Percentiles rank a stretch among this genome's conserved stretches.
Conservation (phyloP, 2,113 vertebrate genomes). For the Zosterops japonicus region DNA sequence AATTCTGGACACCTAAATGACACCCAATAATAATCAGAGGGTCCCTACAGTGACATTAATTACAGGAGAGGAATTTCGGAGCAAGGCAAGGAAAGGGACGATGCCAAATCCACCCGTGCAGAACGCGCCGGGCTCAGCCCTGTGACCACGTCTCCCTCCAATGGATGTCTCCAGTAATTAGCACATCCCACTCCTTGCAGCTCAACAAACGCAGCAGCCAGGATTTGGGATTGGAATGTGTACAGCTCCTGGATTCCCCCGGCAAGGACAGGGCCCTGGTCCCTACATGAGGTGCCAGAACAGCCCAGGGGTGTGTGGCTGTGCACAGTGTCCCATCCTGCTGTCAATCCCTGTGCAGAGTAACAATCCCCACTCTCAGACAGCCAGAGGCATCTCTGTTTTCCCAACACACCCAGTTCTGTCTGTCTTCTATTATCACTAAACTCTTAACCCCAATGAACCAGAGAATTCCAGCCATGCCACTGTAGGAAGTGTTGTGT, state of each 20-base stretch:
- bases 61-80: neutral
- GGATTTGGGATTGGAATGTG: fast-evolving
- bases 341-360: fast-evolving
- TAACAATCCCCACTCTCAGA: neutral
- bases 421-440: neutral
- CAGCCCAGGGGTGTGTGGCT: fast-evolving
- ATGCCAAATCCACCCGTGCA: neutral
- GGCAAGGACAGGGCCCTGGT: fast-evolving
- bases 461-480: neutral
- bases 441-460: fast-evolving
- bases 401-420: neutral
- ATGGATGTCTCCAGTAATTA: slow-evolving; percentile 22
- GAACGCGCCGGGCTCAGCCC: neutral
- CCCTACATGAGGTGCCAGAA: neutral
- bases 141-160: slow-evolving; percentile 44
- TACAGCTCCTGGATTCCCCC: neutral
- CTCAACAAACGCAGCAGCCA: neutral
- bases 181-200: neutral
- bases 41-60: neutral
- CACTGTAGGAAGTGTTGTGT: fast-evolving
- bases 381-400: neutral
- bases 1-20: neutral
- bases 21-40: neutral
- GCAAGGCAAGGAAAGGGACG: neutral
- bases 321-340: neutral